Conservation (phyloP, 2,797 vertebrate genomes). For the Hybognathus amarus region DNA sequence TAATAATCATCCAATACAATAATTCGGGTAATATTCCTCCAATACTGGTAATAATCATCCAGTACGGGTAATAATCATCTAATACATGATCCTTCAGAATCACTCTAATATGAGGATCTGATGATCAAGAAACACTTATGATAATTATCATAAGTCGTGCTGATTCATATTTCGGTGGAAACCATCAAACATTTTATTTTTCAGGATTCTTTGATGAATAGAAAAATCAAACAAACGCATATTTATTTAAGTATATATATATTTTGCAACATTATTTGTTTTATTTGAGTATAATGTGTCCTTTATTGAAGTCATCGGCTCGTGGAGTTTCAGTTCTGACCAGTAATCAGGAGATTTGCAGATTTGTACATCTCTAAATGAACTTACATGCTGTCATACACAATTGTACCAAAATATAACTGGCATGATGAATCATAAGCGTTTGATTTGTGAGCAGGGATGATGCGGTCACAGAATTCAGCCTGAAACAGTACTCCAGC, state of each 20-base stretch:
- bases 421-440: neutral
- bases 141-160: too few species aligned
- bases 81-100: slow-evolving; percentile 71
- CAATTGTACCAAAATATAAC: neutral
- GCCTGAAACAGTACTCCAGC: slow-evolving; percentile 83
- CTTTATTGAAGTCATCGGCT: too few species aligned
- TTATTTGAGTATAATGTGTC: neutral
- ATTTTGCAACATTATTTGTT: neutral
- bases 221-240: too few species aligned
- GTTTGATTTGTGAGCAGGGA: slow-evolving; percentile 68
- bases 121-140: too few species aligned
- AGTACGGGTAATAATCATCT: slow-evolving; percentile 74
- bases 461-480: slow-evolving; percentile 90
- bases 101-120: too few species aligned
- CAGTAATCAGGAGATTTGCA: neutral
- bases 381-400: neutral
- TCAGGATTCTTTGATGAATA: too few species aligned
- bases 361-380: neutral
- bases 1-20: too few species aligned
- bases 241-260: too few species aligned
- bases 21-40: too few species aligned
- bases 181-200: too few species aligned
- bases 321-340: neutral
- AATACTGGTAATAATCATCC: too few species aligned
- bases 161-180: too few species aligned